Percentiles rank a stretch among this genome's conserved stretches.
These are phyloP conservation scores for Oxyruncus cristatus DNA, from an alignment of 2,113 vertebrate genomes.

Conservation along the genomic window DNA sequence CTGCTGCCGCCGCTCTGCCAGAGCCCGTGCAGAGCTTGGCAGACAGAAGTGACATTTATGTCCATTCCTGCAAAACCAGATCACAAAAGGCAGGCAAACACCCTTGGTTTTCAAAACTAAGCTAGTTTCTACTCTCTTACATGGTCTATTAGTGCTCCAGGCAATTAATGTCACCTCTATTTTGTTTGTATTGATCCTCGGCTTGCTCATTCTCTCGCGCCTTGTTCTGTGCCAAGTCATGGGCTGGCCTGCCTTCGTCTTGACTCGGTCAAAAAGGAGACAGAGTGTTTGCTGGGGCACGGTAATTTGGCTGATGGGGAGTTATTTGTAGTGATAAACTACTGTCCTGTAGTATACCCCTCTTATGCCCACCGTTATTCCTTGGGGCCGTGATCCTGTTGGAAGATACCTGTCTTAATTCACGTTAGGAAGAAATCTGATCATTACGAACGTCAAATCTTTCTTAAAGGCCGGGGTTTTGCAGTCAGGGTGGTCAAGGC, in stretches of 20 bases:
- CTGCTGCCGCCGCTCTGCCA: fast-evolving
- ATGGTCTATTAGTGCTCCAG: constrained; percentile 38
- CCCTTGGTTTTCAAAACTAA: constrained; percentile 21
- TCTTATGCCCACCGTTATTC: background rate
- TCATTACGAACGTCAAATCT: background rate
- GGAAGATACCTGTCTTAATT: background rate
- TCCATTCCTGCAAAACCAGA: background rate
- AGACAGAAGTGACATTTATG: background rate
- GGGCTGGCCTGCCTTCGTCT: background rate
- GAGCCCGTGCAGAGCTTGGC: background rate
- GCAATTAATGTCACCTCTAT: constrained; percentile 46
- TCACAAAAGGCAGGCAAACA: background rate
- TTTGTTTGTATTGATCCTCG: constrained; percentile 39
- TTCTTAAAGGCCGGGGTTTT: background rate
- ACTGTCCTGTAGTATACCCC: background rate
- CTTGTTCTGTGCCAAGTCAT: background rate
- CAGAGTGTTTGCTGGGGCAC: background rate
- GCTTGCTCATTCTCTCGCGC: background rate
- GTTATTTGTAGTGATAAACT: background rate
- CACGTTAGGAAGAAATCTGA: background rate
- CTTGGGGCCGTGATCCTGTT: background rate
- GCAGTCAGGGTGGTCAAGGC: background rate
- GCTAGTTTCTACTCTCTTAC: background rate
- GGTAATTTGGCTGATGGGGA: background rate
- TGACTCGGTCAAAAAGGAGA: constrained; percentile 13